Base-by-base conservation (phyloP, 2,888 invertebrate species). In the Sarcophaga rosellei region DNA sequence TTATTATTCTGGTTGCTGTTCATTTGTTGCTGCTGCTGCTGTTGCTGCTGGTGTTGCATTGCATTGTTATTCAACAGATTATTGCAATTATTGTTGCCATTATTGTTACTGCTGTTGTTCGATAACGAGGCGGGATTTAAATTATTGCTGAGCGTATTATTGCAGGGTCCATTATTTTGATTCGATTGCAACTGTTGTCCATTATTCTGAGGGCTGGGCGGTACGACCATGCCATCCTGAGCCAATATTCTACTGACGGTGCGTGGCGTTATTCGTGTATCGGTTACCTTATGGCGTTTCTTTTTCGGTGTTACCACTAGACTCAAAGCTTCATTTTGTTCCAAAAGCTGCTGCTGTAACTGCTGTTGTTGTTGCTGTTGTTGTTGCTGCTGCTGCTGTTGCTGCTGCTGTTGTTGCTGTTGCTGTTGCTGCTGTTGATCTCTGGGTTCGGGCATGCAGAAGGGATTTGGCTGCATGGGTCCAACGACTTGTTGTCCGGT, bases 251-350 rank as follows among this genome's bases (percentile, higher is more conserved):
- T 95, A 92, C 97, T 97, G 68, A 98, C 97, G 72, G 98, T 97
- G 88, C 98, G 95, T 25, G 98, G 98, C 53, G 98, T 98, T 89
- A 98, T 97, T 89, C 98, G 95, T 78, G 98, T 98, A 92, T 98
- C 98, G 59, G 99, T 99, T 91, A 98, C 97, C 96, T 99, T 99
- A 92, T 99, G 98, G 80, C 99, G 95, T 94, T 98, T 99, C 95
- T 98, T 99, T 94, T 98, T 98, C 3, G 98, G 97, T 69, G 97
- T 97, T 89, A 99, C 98, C 84, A 99, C 98, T 90, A 99, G 95
- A 92, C 98, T 98, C 81, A 99, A 95, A 4, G 99, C 98, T 93
- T 98, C 98, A 93, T 97, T 97, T 93, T 98, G 98, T 92, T 98
- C 98, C 63, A 97, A 96, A 91, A 95, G 94, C 90, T 95, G 92